Base-by-base conservation (phyloP, 2,888 invertebrate genomes). In the Orgyia antiqua region DNA sequence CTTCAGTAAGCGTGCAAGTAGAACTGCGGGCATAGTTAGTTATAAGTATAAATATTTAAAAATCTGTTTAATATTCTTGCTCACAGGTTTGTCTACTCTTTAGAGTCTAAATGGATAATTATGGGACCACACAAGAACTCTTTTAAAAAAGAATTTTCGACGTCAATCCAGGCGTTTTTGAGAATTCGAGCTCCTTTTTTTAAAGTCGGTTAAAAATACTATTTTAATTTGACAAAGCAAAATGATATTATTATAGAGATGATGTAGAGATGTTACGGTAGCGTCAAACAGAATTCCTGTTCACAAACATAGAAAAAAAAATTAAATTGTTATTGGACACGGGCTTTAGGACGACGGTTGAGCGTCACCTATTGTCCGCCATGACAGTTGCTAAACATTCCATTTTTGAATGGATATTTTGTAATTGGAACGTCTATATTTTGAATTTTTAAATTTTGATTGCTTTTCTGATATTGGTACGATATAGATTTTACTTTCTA, bases 301-400 rank as follows among this genome's bases (percentile, higher is more conserved):
- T 53, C 48, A 49, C 44, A 50, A 56, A 39, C 44, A 47, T 40
- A 45, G 59, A 67, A 56, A 56, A 56, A 53, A 55, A 63, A 60
- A 61, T 11, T 30, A 35, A 35, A 36, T 36, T 68, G 74, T 67
- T 73, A 71, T 73, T 64, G 56, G 66, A 74, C 73, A 74, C 65
- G 68, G 57, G 51, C 61, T 63, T 64, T 61, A 51, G 59, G 50
- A 54, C 38, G 49, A 51, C 59, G 62, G 66, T 64, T 49, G 53
- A 62, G 58, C 58, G 27, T 42, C 50, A 13, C 26, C 62, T 53
- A 65, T 77, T 77, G 77, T 78, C 37, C 39, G 26, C 44, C 33
- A 39, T 77, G 77, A 78, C 78, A 77, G 74, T 68, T 63, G 58
- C 61, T 66, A 72, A 76, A 73, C 73, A 72, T 67, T 66, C 58